Percentiles rank a stretch among this genome's conserved stretches.
Evolutionary conservation across 2,888 invertebrate genomes (phyloP).

Genomic region (Amblyjoppa fuscipennis): DNA sequence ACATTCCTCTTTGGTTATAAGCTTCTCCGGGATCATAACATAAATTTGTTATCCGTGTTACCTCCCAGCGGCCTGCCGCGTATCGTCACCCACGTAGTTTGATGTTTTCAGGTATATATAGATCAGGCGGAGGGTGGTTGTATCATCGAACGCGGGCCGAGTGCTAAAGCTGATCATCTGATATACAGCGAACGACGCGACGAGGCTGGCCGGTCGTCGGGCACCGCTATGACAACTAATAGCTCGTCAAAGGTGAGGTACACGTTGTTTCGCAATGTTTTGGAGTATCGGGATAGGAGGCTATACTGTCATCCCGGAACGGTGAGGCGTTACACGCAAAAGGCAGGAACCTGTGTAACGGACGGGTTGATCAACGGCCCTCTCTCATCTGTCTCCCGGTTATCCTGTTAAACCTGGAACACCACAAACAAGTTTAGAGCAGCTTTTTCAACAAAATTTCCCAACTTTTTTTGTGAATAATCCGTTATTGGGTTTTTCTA

Average conservation of each 20-base stretch:
- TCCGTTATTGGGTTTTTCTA: no score
- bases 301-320: background rate
- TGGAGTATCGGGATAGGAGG: background rate
- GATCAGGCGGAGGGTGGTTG: constrained; percentile 24
- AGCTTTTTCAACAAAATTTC: no score
- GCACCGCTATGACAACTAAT: constrained; percentile 44
- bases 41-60: constrained; percentile 59
- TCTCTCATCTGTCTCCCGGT: no score
- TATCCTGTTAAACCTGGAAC: no score
- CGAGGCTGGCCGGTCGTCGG: constrained; percentile 19
- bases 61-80: constrained; percentile 25
- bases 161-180: constrained; percentile 53
- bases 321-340: background rate
- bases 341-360: background rate
- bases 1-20: constrained; percentile 17
- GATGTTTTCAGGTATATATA: constrained; percentile 26
- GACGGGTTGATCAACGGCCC: no score
- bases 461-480: no score
- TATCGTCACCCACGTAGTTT: constrained; percentile 22
- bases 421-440: no score
- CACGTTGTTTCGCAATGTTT: constrained; percentile 32
- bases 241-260: background rate
- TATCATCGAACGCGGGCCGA: constrained; percentile 27
- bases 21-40: constrained; percentile 47
- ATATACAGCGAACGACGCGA: constrained; percentile 30